Conservation (phyloP, 2,888 invertebrate species). For the Spatulosminthurus flaviceps region DNA sequence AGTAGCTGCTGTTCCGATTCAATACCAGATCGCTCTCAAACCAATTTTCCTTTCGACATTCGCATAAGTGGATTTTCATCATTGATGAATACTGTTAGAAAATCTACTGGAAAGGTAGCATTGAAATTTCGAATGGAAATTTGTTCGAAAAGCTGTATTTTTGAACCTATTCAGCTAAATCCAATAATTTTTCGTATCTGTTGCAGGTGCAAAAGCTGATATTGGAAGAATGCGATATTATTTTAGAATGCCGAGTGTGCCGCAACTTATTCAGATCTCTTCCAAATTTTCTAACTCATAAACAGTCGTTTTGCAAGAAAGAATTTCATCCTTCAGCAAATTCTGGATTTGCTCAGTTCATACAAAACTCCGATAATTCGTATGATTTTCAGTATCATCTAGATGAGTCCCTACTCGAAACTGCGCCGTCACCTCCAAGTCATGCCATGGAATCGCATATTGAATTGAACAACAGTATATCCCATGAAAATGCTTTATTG, state of each 20-base stretch:
- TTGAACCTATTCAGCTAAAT: too few species aligned
- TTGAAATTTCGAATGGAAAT: too few species aligned
- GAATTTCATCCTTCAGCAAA: constrained; percentile 51
- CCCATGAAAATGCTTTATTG: too few species aligned
- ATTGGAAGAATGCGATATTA: constrained; percentile 83
- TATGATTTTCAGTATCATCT: constrained; percentile 40
- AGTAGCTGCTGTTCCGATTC: background rate
- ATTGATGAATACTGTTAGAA: constrained; percentile 53
- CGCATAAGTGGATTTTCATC: constrained; percentile 57
- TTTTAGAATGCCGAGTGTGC: constrained; percentile 90
- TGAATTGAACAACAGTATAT: background rate
- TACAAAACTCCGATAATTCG: constrained; percentile 9
- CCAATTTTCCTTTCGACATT: constrained; percentile 59
- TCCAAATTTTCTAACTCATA: constrained; percentile 88
- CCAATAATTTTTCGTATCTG: background rate
- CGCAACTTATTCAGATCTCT: constrained; percentile 85
- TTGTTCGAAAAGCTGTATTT: too few species aligned
- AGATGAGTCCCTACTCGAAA: constrained; percentile 27
- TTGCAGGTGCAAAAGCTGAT: constrained; percentile 78
- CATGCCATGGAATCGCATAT: background rate
- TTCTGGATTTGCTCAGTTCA: constrained; percentile 23
- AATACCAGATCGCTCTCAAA: constrained; percentile 52
- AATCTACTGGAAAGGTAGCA: constrained; percentile 56
- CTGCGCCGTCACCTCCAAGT: background rate
- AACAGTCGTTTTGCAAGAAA: constrained; percentile 69